A percentile compares a stretch with the other conserved stretches of the same genome.
phyloP scores from a whole-genome alignment of 1,140 invertebrate genomes.

The Steinernema feltiae region DNA sequence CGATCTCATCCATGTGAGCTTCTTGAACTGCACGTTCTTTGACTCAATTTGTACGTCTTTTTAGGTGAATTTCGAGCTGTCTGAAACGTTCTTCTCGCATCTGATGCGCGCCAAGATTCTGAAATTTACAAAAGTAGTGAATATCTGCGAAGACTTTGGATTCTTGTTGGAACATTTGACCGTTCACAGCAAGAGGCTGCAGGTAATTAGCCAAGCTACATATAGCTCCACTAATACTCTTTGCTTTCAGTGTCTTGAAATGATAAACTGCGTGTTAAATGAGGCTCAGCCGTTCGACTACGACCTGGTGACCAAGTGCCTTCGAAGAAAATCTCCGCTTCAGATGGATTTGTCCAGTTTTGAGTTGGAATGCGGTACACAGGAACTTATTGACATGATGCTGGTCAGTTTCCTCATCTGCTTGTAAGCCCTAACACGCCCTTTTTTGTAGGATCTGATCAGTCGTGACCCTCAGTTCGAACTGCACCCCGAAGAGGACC shows the following conservation, averaged over 20 bases:
- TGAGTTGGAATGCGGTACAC: neutral
- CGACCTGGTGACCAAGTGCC: slow-evolving; percentile 1
- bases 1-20: slow-evolving; percentile 3
- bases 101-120: neutral
- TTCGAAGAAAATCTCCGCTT: neutral
- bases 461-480: neutral
- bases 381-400: neutral
- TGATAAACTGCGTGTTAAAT: neutral
- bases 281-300: neutral
- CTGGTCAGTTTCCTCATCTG: neutral
- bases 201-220: neutral
- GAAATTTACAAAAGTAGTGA: neutral
- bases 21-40: neutral
- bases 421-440: neutral
- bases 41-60: neutral
- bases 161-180: neutral
- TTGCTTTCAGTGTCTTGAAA: neutral
- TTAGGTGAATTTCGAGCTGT: neutral
- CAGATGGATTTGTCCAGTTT: slow-evolving; percentile 4
- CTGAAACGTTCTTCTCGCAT: neutral
- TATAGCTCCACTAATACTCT: neutral
- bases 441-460: neutral
- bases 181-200: neutral
- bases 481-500: neutral
- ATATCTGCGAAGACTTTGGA: neutral